Base-by-base conservation (phyloP, 2,888 invertebrate genomes). In the Apomyelois bistriatella region DNA sequence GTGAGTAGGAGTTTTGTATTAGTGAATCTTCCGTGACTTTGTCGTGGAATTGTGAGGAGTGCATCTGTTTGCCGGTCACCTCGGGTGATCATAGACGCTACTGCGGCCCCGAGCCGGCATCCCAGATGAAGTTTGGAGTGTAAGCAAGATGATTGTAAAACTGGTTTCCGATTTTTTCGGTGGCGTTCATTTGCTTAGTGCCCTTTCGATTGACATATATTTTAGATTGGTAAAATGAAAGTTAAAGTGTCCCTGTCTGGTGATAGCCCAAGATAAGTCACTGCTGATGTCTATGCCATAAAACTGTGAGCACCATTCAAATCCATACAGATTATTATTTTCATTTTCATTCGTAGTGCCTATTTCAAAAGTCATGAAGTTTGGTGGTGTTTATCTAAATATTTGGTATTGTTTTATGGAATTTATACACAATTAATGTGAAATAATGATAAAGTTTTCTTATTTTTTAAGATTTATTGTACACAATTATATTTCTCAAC, bases 131-230 rank as follows among this genome's bases (percentile, higher is more conserved):
- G 73, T 73, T 70, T 68, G 77, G 76, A 77, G 77, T 76, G 70
- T 77, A 76, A 74, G 78, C 74, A 67, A 75, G 75, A 79, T 73
- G 76, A 77, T 76, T 69, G 76, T 84, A 79, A 81, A 81, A 85
- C 79, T 79, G 78, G 78, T 84, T 82, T 83, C 81, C 74, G 78
- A 86, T 80, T 75, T 82, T n/a, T 80, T 85, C 80, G 82, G 84
- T 87, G 89, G 85, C 80, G 80, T 86, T 85, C 77, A 82, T 86
- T 86, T 84, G 85, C 87, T 86, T 88, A 86, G 84, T 88, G 85
- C 83, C 86, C 86, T 82, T 79, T 83, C 72, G 75, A 73, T 79
- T 74, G 73, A 76, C 72, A 64, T 73, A 28, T n/a, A 71, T 67
- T 59, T 70, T 77, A 74, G 65, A 68, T 65, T 70, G 59, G 65